Evolutionary conservation across 53 echinoderm and acorn worm genomes (phyloP), one percentile per base, ranked within the genome.

Genomic region (Zoroaster sp.): DNA sequence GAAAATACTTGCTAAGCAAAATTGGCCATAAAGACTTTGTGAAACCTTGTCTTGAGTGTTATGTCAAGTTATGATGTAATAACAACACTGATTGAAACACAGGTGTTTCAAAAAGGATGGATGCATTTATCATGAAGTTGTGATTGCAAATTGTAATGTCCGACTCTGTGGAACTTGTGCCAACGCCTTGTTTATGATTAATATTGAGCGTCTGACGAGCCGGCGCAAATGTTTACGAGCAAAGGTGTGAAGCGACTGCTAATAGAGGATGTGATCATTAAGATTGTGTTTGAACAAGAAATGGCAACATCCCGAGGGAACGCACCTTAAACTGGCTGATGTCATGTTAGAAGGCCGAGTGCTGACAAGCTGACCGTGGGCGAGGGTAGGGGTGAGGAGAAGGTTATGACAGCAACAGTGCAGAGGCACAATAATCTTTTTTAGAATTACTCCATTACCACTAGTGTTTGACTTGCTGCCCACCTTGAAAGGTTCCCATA

Each of bases 261-360:
- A 69, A 85, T 85, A 32, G 31, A 66, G 85, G 85, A 85, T 85
- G 72, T 69, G 6, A 47, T 85, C 34, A 25, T 85, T 85, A 85
- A 71, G 85, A 70, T 85, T 31, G 35, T 69, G 71, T 85, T 85
- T 85, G 85, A 70, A 70, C 69, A 70, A 70, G 52, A 85, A 85
- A 85, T 70, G 69, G 71, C 33, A 4, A 85, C 44, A 85, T 85
- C 85, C 85, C 85, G 21, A 2, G 35, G 83, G 69, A 23, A 4
- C 5, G 1, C 42, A 40, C 63, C 63, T 28, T 54, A 20, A n/a
- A 53, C 53, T 59, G 63, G 28, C 21, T 28, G 63, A 28, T 59
- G 63, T 59, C 25, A 28, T 25, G 63, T n/a, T 28, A 59, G 63
- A 59, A n/a, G n/a, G n/a, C n/a, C n/a, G 63, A 2, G 9, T 54